Evolutionary conservation across 2,888 invertebrate genomes (phyloP).

Genomic region (Pseudoips prasinana): DNA sequence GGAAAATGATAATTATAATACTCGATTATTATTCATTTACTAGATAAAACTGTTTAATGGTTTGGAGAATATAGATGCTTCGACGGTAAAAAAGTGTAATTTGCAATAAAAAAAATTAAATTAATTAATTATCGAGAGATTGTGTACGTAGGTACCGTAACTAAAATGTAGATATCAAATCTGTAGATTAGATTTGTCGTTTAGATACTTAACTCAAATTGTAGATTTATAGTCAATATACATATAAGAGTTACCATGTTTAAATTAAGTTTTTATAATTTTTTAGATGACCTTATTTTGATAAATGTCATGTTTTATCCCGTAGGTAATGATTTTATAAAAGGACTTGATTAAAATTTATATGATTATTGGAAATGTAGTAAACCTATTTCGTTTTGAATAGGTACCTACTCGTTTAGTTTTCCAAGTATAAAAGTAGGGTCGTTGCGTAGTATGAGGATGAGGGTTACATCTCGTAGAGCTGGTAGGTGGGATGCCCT

Average conservation of each 20-base stretch:
- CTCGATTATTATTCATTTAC: constrained; percentile 14
- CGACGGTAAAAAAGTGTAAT: constrained; percentile 28
- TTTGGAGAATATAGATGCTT: constrained; percentile 33
- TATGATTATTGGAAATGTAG: constrained; percentile 41
- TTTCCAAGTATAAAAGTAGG: constrained; percentile 27
- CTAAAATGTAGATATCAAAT: constrained; percentile 42
- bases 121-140: constrained; percentile 38
- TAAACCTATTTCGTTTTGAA: constrained; percentile 43
- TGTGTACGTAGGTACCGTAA: constrained; percentile 34
- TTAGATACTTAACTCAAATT: constrained; percentile 64
- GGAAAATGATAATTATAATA: too few relatives aligned
- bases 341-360: constrained; percentile 41
- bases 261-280: constrained; percentile 49
- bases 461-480: constrained; percentile 9
- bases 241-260: constrained; percentile 42
- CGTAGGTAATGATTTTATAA: constrained; percentile 46
- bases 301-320: constrained; percentile 62
- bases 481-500: too few relatives aligned
- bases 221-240: constrained; percentile 51
- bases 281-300: constrained; percentile 75
- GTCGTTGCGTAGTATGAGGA: constrained; percentile 25
- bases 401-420: constrained; percentile 39
- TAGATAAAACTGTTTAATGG: constrained; percentile 22
- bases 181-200: constrained; percentile 63
- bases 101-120: constrained; percentile 35